These are phyloP conservation scores for Ceriagrion tenellum DNA, from an alignment of 2,888 invertebrate genomes.

Conservation along the genomic window DNA sequence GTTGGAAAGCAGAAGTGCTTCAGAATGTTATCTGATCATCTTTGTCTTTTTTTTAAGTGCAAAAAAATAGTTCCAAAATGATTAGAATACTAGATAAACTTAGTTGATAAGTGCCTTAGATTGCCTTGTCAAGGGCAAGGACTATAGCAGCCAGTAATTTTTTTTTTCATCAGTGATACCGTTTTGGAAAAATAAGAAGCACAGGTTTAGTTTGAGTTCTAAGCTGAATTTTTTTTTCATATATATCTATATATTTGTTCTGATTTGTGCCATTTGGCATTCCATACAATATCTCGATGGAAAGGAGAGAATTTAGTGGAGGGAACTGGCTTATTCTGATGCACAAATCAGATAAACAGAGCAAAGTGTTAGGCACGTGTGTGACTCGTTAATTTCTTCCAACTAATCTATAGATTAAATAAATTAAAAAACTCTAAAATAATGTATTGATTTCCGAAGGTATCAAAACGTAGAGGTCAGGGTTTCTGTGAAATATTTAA, in stretches of 20 bases:
- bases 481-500: not conserved
- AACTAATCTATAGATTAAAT: not conserved
- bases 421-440: no score
- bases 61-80: slow-evolving; percentile 43
- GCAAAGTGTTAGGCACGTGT: not conserved
- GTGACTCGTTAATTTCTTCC: not conserved
- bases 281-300: not conserved
- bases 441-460: not conserved
- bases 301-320: slow-evolving; percentile 48
- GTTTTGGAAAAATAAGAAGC: not conserved
- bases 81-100: slow-evolving; percentile 1
- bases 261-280: slow-evolving; percentile 15
- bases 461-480: not conserved
- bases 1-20: slow-evolving; percentile 41
- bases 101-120: slow-evolving; percentile 63
- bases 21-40: not conserved
- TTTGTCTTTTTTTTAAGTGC: not conserved
- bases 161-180: not conserved
- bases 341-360: not conserved
- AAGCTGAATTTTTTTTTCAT: not conserved
- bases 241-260: slow-evolving; percentile 19
- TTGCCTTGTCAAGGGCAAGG: slow-evolving; percentile 55
- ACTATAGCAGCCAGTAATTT: slow-evolving; percentile 1
- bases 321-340: not conserved
- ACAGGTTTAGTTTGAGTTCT: not conserved